Evolutionary conservation across 2,797 vertebrate species (phyloP).

Genomic region (Jordanella pulchra): DNA sequence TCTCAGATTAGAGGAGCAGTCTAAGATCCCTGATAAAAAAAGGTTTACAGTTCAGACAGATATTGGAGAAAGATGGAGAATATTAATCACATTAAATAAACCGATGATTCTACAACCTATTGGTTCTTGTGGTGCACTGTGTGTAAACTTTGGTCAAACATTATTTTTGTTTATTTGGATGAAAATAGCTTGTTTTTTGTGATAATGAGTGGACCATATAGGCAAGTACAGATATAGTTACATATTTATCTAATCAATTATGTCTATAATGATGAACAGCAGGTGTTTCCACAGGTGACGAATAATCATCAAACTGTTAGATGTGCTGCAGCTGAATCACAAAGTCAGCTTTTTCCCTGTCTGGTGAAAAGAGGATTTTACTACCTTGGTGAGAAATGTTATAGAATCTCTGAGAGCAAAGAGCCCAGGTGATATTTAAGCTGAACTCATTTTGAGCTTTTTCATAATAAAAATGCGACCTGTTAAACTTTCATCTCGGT

Average conservation of each 20-base stretch:
- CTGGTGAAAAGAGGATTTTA: conserved; percentile 2
- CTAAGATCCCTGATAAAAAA: too few species aligned
- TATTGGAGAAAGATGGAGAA: too few species aligned
- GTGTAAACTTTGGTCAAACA: too few species aligned
- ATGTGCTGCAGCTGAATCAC: neutral
- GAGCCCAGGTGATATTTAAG: conserved; percentile 20
- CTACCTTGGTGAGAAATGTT: neutral
- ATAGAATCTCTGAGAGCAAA: conserved; percentile 11
- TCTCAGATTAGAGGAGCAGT: too few species aligned
- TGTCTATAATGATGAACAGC: conserved; percentile 11
- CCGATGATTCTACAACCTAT: too few species aligned
- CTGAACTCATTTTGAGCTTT: conserved; percentile 9
- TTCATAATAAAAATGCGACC: conserved; percentile 1
- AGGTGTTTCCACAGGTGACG: conserved; percentile 10
- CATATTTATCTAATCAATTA: neutral
- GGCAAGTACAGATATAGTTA: neutral
- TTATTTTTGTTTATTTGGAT: too few species aligned
- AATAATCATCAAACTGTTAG: conserved; percentile 5
- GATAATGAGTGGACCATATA: neutral
- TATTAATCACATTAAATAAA: too few species aligned
- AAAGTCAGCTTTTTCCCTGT: conserved; percentile 21
- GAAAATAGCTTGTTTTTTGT: neutral
- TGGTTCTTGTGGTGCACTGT: too few species aligned
- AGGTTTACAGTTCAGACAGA: too few species aligned
- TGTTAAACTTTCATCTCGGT: conserved; percentile 23